phyloP scores from a whole-genome alignment of 2,797 vertebrate species.

The Schizothorax lantsangensis region DNA sequence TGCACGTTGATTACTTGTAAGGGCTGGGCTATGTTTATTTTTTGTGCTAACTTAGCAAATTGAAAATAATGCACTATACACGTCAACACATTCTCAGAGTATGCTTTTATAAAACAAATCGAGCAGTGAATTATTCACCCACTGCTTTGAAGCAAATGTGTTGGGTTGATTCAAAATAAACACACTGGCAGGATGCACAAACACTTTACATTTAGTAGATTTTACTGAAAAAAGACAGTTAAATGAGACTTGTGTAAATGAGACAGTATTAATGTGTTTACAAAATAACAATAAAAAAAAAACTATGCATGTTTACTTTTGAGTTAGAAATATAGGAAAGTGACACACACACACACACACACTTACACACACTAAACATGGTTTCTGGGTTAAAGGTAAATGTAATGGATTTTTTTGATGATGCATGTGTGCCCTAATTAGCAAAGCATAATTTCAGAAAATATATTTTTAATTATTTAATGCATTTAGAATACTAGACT shows the following conservation, averaged over 20 bases:
- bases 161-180: neutral
- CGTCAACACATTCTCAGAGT: neutral
- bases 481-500: neutral
- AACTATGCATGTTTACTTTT: neutral
- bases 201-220: neutral
- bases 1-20: neutral
- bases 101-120: neutral
- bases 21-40: neutral
- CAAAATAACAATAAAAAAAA: neutral
- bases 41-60: neutral
- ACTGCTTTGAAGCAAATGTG: neutral
- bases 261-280: neutral
- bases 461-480: neutral
- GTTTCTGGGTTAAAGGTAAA: neutral
- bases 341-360: neutral
- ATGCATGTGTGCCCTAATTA: neutral
- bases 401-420: neutral
- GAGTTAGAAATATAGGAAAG: neutral
- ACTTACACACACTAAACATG: neutral
- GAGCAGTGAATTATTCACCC: neutral
- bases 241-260: neutral
- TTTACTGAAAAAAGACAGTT: neutral
- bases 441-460: neutral
- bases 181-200: neutral
- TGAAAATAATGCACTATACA: neutral